Evolutionary conservation across 2,797 vertebrate genomes (phyloP), one percentile per base, ranked within the genome.

Genomic region (Neoniphon sammara): DNA sequence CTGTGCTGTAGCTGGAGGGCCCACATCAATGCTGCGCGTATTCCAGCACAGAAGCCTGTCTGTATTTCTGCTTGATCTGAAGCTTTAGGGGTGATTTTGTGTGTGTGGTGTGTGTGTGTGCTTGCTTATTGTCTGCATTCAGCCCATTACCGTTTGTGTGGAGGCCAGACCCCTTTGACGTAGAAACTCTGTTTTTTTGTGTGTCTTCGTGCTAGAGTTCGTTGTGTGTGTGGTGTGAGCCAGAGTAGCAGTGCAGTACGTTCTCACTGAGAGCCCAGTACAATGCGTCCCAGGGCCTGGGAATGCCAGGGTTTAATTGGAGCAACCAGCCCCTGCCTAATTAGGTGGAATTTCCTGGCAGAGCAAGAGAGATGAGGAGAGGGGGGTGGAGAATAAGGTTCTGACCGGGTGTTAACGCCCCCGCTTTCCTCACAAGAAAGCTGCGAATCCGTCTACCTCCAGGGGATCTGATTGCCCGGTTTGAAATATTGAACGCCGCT

Each of bases 331-430:
- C 90, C 58, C 78, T 88, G 85, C 82, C 85, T 93, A 93, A 94
- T 93, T 93, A 90, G 85, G 83, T 91, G 90, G 91, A 90, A 94
- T 94, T 93, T 94, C 89, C 90, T 94, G 91, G 90, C 88, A 87
- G 73, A 65, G 79, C 5, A 44, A 85, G 65, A 86, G 70, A 47
- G 58, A 84, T 79, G 78, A 60, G 72, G 78, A 30, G 66, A 67
- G 65, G 25, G 27, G 15, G 57, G 46, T 7, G 15, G 30, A n/a
- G 50, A 17, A n/a, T 27, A 52, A 7, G 21, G 65, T 71, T 27
- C 21, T 39, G 46, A 25, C 3, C 21, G 46, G 65, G 56, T 30
- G 44, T 30, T 44, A 20, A 63, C 47, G 12, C 53, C 57, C 46
- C 54, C 36, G 7, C 23, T 59, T 60, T 81, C 74, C 74, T 67